A percentile compares a stretch with the other conserved stretches of the same genome.
These are phyloP conservation scores for Mercenaria mercenaria DNA, from an alignment of 1,140 invertebrate species.

Conservation along the genomic window DNA sequence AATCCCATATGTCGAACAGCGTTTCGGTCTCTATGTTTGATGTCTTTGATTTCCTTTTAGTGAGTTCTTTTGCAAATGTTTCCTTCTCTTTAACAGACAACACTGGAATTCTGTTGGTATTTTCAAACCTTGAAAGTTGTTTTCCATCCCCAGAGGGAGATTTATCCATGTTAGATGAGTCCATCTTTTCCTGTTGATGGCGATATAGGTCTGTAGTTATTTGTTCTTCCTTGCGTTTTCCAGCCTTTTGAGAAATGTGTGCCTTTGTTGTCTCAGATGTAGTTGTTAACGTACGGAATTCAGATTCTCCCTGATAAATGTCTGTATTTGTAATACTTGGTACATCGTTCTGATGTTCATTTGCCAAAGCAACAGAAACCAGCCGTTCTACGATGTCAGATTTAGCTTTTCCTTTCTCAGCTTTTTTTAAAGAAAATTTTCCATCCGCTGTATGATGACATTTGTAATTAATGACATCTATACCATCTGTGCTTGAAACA, in stretches of 20 bases:
- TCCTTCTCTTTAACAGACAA: neutral
- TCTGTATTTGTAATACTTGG: neutral
- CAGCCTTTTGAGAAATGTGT: neutral
- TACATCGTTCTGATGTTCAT: neutral
- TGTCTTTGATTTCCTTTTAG: neutral
- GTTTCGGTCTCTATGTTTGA: neutral
- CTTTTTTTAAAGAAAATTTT: neutral
- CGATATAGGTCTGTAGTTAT: neutral
- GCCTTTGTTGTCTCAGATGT: neutral
- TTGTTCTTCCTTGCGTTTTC: too few species aligned
- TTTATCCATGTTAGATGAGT: neutral
- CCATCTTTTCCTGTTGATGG: too few species aligned
- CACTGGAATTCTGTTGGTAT: neutral
- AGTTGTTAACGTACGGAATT: neutral
- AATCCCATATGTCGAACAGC: too few species aligned
- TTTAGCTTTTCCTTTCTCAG: neutral
- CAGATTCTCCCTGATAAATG: neutral
- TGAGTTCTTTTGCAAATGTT: neutral
- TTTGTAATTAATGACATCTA: neutral
- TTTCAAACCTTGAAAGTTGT: neutral
- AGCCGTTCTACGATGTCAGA: neutral
- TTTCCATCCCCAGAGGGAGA: neutral
- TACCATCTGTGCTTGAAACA: neutral
- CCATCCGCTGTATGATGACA: too few species aligned
- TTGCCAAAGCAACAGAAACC: too few species aligned